Evolutionary conservation across 2,888 invertebrate genomes (phyloP).

Genomic region (Sclerodermus sp.): DNA sequence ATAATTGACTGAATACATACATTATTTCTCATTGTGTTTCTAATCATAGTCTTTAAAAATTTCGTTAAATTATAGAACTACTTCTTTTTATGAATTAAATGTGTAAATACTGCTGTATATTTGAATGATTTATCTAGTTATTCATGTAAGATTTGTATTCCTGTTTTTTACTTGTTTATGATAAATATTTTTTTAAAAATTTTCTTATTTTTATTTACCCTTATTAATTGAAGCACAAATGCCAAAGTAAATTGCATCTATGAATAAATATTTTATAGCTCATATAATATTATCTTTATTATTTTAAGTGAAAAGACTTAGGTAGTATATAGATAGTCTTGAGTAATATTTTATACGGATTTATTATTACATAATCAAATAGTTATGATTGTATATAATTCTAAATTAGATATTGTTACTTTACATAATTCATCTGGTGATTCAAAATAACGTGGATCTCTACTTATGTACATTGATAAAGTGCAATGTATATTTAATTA

Average conservation of each 20-base stretch:
- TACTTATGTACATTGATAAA: slow-evolving; percentile 56
- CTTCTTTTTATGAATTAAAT: no score
- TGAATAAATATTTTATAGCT: neutral
- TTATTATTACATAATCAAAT: slow-evolving; percentile 55
- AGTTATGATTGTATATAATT: slow-evolving; percentile 55
- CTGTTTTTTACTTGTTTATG: neutral
- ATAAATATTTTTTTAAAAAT: neutral
- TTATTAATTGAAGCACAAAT: neutral
- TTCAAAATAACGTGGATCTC: slow-evolving; percentile 56
- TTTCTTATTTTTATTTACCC: neutral
- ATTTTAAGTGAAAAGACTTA: no score
- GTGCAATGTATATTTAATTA: slow-evolving; percentile 54
- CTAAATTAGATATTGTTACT: slow-evolving; percentile 55
- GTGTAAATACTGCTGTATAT: no score
- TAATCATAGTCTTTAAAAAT: no score
- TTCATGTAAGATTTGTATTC: no score
- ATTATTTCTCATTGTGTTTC: no score
- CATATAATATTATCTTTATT: neutral
- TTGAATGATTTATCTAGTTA: no score
- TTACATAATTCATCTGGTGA: slow-evolving; percentile 53
- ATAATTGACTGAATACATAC: no score
- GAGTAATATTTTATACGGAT: slow-evolving; percentile 28
- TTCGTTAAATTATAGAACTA: no score
- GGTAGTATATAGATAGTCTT: neutral
- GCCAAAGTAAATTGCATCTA: neutral